A percentile compares a stretch with the other conserved stretches of the same genome.
phyloP scores from a whole-genome alignment of 2,797 vertebrate species.

The Helarctos malayanus region DNA sequence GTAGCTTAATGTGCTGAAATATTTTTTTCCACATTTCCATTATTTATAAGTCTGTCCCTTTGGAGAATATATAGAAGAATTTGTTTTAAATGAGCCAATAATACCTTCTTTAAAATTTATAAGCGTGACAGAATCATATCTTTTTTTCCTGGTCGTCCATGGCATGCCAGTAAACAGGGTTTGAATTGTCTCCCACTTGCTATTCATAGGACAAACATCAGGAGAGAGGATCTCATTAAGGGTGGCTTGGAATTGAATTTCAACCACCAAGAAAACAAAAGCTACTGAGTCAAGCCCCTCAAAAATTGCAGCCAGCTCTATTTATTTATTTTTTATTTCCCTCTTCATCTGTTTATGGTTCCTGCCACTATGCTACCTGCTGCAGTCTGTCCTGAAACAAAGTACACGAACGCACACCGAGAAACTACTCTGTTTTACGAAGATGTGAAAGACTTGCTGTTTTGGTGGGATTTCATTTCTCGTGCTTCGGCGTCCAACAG shows the following conservation, averaged over 20 bases:
- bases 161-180: constrained; percentile 81
- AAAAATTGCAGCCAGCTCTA: constrained; percentile 14
- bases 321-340: constrained; percentile 58
- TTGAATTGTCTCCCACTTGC: constrained; percentile 80
- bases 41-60: constrained; percentile 91
- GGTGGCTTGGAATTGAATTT: constrained; percentile 81
- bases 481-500: neutral
- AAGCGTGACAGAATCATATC: constrained; percentile 84
- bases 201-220: constrained; percentile 83
- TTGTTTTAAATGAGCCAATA: constrained; percentile 91
- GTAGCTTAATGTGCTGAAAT: constrained; percentile 89
- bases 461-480: neutral
- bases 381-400: neutral
- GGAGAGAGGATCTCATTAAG: constrained; percentile 80
- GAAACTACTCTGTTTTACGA: neutral
- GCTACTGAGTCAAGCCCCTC: neutral
- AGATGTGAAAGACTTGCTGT: neutral
- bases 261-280: constrained; percentile 73
- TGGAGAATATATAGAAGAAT: constrained; percentile 89
- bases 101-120: constrained; percentile 91
- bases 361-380: neutral
- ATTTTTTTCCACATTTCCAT: constrained; percentile 88
- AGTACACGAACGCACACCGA: neutral
- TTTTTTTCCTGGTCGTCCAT: constrained; percentile 71
- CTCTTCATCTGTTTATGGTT: constrained; percentile 29